phyloP scores from a whole-genome alignment of 1,140 invertebrate species.

The Ladona fulva region DNA sequence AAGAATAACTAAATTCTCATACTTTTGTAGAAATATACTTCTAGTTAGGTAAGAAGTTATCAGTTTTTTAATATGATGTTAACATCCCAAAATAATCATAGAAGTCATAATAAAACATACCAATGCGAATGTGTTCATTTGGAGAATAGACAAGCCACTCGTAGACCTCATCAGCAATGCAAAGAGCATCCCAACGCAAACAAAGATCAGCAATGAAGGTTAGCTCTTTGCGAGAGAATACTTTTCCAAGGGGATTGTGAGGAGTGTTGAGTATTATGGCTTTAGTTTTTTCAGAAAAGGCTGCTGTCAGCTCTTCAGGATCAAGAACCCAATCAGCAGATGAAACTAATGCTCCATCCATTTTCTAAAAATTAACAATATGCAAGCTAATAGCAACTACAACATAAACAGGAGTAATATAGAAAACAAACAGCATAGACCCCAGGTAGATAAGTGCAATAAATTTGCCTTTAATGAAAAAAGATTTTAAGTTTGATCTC shows the following conservation, averaged over 20 bases:
- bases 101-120: conserved; percentile 42
- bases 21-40: too few species aligned
- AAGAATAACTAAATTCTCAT: too few species aligned
- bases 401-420: conserved; percentile 20
- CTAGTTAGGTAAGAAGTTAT: background rate
- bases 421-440: conserved; percentile 18
- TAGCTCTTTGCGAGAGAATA: conserved; percentile 62
- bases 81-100: too few species aligned
- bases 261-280: conserved; percentile 93
- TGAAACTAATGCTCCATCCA: conserved; percentile 28
- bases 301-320: conserved; percentile 61
- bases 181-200: conserved; percentile 85
- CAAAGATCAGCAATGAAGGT: conserved; percentile 76
- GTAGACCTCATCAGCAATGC: conserved; percentile 95
- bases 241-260: conserved; percentile 92
- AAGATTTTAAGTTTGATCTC: too few species aligned
- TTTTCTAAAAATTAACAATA: conserved; percentile 36
- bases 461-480: too few species aligned
- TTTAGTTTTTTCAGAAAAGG: conserved; percentile 91
- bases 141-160: conserved; percentile 92
- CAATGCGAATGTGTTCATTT: conserved; percentile 80
- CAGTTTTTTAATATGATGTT: too few species aligned
- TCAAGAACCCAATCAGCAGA: conserved; percentile 89
- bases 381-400: conserved; percentile 12
- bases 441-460: too few species aligned